Conservation (phyloP, 2,113 vertebrate species). For the Callocephalon fimbriatum region DNA sequence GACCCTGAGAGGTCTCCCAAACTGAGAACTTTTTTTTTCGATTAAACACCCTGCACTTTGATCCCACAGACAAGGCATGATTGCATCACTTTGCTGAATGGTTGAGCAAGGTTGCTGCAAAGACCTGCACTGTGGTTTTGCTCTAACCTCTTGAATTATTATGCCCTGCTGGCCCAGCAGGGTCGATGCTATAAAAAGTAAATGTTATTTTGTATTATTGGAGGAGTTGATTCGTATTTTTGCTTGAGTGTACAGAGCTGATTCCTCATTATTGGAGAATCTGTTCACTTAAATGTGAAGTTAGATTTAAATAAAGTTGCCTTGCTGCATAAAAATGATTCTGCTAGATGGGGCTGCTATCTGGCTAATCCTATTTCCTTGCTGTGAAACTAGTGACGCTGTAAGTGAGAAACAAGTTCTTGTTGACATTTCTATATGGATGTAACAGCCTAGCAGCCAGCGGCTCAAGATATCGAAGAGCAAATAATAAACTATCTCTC, state of each 20-base stretch:
- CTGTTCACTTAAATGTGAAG: not conserved
- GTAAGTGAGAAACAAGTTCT: not conserved
- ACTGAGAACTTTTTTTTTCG: not conserved
- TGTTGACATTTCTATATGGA: not conserved
- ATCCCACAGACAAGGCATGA: not conserved
- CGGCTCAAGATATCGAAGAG: not conserved
- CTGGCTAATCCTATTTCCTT: not conserved
- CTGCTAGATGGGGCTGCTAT: not conserved
- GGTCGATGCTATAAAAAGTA: not conserved
- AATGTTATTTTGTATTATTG: not conserved
- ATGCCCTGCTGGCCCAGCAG: not conserved
- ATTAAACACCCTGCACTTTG: not conserved
- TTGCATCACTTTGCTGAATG: not conserved
- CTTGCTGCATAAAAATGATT: not conserved
- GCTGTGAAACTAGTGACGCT: not conserved
- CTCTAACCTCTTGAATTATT: not conserved
- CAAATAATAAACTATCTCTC: not conserved
- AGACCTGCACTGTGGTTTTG: not conserved
- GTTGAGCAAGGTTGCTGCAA: not conserved
- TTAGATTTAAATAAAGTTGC: not conserved
- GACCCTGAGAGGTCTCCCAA: not conserved
- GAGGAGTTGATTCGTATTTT: not conserved
- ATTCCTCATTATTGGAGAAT: not conserved
- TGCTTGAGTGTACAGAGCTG: not conserved
- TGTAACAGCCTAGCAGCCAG: not conserved